Percentiles rank a stretch among this genome's conserved stretches.
Evolutionary conservation across 2,113 vertebrate genomes (phyloP).

Genomic region (Vulpes vulpes): DNA sequence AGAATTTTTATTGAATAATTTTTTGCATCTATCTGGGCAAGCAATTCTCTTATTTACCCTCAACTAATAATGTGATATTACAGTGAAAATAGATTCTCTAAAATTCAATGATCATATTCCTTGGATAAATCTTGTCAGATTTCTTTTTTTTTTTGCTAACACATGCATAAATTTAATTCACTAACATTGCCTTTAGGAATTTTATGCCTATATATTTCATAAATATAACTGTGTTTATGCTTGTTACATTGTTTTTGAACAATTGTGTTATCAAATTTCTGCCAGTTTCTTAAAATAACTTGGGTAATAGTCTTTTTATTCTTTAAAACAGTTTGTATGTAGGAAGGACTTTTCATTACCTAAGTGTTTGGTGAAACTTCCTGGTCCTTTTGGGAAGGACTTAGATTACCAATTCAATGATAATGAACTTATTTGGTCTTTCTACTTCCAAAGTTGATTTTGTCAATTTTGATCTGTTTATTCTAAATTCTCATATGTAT

Average conservation of each 20-base stretch:
- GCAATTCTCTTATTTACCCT: not conserved
- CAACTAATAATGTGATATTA: not conserved
- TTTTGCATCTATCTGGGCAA: not conserved
- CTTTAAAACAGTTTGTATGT: not conserved
- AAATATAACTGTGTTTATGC: not conserved
- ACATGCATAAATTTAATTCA: not conserved
- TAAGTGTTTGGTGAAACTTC: not conserved
- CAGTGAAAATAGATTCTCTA: not conserved
- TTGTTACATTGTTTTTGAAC: not conserved
- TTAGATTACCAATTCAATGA: not conserved
- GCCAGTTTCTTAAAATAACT: not conserved
- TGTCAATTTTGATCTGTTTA: not conserved
- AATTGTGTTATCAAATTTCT: conserved; percentile 1
- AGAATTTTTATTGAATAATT: not conserved
- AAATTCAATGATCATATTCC: not conserved
- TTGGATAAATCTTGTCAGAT: not conserved
- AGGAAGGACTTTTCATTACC: not conserved
- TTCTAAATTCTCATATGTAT: not conserved
- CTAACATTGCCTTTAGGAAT: not conserved
- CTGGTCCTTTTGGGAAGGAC: not conserved
- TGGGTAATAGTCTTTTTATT: not conserved
- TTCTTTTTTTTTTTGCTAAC: not conserved
- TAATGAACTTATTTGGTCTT: not conserved
- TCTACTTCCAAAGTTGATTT: not conserved
- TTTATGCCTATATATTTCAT: not conserved